phyloP scores from a whole-genome alignment of 1,140 invertebrate genomes.

The Oppia nitens region DNA sequence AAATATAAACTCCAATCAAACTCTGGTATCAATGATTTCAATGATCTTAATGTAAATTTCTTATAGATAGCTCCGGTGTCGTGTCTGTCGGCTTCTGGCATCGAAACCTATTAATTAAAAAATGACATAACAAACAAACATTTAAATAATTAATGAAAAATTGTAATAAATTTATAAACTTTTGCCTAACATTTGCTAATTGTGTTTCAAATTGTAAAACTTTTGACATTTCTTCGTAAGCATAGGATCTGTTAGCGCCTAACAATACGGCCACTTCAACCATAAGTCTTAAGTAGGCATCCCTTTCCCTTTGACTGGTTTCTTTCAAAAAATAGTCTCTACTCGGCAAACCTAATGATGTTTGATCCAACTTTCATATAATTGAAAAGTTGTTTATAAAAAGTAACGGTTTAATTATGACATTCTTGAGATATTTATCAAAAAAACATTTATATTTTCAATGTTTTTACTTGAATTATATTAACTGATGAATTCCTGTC shows the following conservation, averaged over 20 bases:
- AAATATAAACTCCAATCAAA: constrained; percentile 17
- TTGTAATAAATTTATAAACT: not conserved
- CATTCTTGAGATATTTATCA: not conserved
- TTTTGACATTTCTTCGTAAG: constrained; percentile 45
- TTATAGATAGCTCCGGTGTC: constrained; percentile 46
- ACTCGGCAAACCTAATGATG: constrained; percentile 62
- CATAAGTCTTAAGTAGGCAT: constrained; percentile 61
- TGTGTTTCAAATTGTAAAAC: constrained; percentile 65
- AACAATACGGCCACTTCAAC: constrained; percentile 32
- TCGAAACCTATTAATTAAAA: constrained; percentile 38
- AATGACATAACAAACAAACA: not conserved
- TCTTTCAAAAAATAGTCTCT: constrained; percentile 60
- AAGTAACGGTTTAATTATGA: not conserved
- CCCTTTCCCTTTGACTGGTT: constrained; percentile 28
- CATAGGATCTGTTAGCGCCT: constrained; percentile 34
- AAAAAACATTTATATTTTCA: not conserved
- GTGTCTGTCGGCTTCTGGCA: constrained; percentile 59
- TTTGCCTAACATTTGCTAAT: constrained; percentile 43
- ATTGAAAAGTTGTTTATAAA: constrained; percentile 30
- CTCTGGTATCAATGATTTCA: constrained; percentile 11
- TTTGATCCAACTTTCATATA: constrained; percentile 79
- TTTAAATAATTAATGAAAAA: constrained; percentile 1
- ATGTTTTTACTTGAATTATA: constrained; percentile 54
- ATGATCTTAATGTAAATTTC: constrained; percentile 11
- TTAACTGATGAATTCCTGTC: constrained; percentile 71